These are phyloP conservation scores for Antheraea pernyi DNA, from an alignment of 1,140 invertebrate species.

Conservation along the genomic window DNA sequence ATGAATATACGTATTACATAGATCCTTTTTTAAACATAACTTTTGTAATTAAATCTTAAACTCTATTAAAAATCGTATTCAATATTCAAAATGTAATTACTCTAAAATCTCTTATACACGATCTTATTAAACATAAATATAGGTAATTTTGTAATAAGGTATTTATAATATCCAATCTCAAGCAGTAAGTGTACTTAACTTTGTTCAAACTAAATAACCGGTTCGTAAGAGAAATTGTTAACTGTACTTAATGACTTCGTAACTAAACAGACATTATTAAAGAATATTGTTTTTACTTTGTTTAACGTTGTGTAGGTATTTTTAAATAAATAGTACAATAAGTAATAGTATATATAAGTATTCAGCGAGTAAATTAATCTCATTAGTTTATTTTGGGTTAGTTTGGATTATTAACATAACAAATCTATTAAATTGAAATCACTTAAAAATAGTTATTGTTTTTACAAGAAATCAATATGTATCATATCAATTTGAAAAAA, in stretches of 20 bases:
- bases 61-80: neutral
- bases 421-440: too few species aligned
- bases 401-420: too few species aligned
- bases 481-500: too few species aligned
- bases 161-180: conserved; percentile 53
- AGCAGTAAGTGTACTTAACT: conserved; percentile 58
- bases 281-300: neutral
- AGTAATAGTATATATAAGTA: too few species aligned
- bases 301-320: neutral
- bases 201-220: conserved; percentile 66
- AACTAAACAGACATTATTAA: conserved; percentile 39
- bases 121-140: conserved; percentile 20
- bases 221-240: conserved; percentile 72
- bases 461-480: too few species aligned
- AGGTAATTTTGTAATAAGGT: conserved; percentile 36
- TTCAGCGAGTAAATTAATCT: too few species aligned
- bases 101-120: neutral
- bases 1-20: neutral
- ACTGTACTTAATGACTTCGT: conserved; percentile 68
- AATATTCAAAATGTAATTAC: neutral
- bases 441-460: too few species aligned
- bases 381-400: too few species aligned
- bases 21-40: neutral
- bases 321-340: conserved; percentile 36
- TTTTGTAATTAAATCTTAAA: neutral